A percentile compares a stretch with the other conserved stretches of the same genome.
These are phyloP conservation scores for Recurvirostra avosetta DNA, from an alignment of 2,113 vertebrate species.

Conservation along the genomic window DNA sequence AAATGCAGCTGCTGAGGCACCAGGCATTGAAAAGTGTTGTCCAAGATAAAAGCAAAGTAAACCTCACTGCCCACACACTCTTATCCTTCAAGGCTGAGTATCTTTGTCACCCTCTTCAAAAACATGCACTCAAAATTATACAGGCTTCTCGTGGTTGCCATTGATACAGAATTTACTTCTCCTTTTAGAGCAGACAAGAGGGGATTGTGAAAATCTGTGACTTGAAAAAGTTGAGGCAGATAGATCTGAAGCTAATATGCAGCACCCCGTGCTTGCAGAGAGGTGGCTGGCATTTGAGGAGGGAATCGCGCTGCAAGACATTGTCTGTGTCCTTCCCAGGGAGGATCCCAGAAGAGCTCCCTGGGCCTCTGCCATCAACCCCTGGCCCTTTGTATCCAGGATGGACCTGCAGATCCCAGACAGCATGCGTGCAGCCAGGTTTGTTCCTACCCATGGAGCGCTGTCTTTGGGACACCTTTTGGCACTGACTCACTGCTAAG, in stretches of 20 bases:
- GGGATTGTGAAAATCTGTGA: conserved; percentile 10
- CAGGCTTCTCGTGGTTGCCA: conserved; percentile 46
- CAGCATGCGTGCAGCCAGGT: not conserved
- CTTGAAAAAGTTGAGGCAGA: not conserved
- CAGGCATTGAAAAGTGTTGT: conserved; percentile 34
- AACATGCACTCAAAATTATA: not conserved
- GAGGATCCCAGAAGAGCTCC: not conserved
- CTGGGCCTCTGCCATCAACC: not conserved
- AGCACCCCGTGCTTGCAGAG: not conserved
- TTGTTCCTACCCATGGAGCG: not conserved
- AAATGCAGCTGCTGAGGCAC: conserved; percentile 45
- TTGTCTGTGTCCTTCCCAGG: too few relatives aligned
- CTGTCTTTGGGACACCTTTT: not conserved
- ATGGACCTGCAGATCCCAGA: not conserved
- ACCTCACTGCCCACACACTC: conserved; percentile 31
- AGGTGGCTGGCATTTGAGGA: not conserved
- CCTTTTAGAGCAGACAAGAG: conserved; percentile 28
- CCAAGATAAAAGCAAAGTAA: conserved; percentile 60
- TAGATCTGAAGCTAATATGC: not conserved
- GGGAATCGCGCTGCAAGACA: not conserved
- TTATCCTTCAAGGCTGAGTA: conserved; percentile 56
- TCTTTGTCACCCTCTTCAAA: conserved; percentile 20
- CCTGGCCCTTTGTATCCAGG: not conserved
- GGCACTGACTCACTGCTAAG: not conserved
- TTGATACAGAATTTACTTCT: conserved; percentile 44